Base-by-base conservation (phyloP, 2,888 invertebrate genomes). In the Cheilosia pagana region DNA sequence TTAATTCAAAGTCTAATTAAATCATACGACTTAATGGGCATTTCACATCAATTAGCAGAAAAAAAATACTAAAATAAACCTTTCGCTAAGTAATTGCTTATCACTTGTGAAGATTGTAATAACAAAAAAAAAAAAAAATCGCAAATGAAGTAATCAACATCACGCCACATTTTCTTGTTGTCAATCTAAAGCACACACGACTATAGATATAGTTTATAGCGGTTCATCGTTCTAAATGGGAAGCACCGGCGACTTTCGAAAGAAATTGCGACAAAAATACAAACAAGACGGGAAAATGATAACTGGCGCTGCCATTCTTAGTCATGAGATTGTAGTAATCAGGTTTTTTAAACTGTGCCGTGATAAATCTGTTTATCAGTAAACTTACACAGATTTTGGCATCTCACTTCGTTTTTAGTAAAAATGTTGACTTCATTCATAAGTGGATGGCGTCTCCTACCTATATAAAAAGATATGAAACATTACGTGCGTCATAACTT, bases 131-230 rank as follows among this genome's bases (percentile, higher is more conserved):
- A 12, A 35, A 35, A 10, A 12, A 12, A 35, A 12, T 0, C 31
- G 3, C 12, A 1, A 0, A 35, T 35, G 23, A 35, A 65, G 59
- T 53, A 72, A 60, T 72, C 53, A 72, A 72, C 62, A 72, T 72
- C 72, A 72, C 62, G 62, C 72, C 72, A 72, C 28, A 23, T 28
- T 53, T 21, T 45, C 28, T 16, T 31, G 10, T 28, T 41, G n/a
- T 50, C 25, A 48, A 31, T 14, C n/a, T 12, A 25, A 1, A 21
- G 16, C 43, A 48, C 3, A 48, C 4, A 25, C 6, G 8, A 57
- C n/a, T 43, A 43, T 10, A 4, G 4, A 5, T n/a, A 60, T 12
- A 41, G 35, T 6, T 19, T 7, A 3, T 4, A n/a, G 25, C 1
- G n/a, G 21, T 65, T 50, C 21, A 16, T 23, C 48, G 41, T 52